Base-by-base conservation (phyloP, 2,888 invertebrate genomes). In the Chymomyza caudatula region DNA sequence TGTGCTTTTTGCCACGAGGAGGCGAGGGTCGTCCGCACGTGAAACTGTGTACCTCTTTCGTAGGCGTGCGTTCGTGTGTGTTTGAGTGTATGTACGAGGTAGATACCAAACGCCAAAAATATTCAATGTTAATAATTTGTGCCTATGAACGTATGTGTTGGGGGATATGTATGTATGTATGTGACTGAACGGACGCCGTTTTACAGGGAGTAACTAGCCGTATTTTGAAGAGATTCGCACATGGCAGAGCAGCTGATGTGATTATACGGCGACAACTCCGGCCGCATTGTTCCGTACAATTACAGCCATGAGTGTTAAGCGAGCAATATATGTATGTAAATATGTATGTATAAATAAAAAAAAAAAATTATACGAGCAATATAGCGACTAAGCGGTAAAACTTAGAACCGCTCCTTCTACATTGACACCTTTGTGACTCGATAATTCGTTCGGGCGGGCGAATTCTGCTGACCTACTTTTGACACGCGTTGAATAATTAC, bases 391-490 rank as follows among this genome's bases (percentile, higher is more conserved):
- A 51, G 53, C 44, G 42, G 60, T 13, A 58, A 17, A 52, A n/a
- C 17, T 43, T 60, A 55, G 60, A 20, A 44, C 22, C 3, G 43
- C 54, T 58, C 43, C 55, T 51, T 49, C 52, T 62, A 60, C 68
- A 55, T 56, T 60, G 66, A 70, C 73, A 73, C 67, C 67, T 70
- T 42, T 19, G 61, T 29, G 57, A 43, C 47, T 55, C 63, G 67
- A 47, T 72, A 65, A 13, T 51, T 51, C 22, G 20, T 11, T 51
- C 8, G 5, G n/a, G 66, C 64, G 51, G 64, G 63, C 57, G 75
- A 77, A 77, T 80, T 82, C 77, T 77, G 71, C 69, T 80, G 80
- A 80, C 80, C 80, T 80, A 80, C 76, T 78, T 80, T 73, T 51
- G 69, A 60, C 29, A 63, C 63, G 62, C 67, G 61, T 66, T 77